A percentile compares a stretch with the other conserved stretches of the same genome.
Conservation (phyloP, 2,113 vertebrate species). For the Festucalex cinctus region DNA sequence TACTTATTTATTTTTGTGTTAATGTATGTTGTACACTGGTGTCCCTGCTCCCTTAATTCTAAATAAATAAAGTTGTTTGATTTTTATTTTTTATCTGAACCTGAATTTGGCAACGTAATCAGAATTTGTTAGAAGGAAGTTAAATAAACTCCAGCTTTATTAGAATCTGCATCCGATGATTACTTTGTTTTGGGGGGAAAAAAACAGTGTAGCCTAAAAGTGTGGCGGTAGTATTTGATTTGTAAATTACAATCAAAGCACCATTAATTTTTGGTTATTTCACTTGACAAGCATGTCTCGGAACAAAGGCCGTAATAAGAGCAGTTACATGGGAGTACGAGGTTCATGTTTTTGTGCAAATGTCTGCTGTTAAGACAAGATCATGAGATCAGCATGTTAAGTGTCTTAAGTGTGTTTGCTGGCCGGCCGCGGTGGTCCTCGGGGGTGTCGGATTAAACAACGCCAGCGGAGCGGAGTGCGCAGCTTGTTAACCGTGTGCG, state of each 20-base stretch:
- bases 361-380: slow-evolving; percentile 30
- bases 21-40: not conserved
- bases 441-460: slow-evolving; percentile 33
- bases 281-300: not conserved
- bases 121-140: too few relatives aligned
- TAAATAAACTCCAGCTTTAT: not conserved
- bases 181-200: not conserved
- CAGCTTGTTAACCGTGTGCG: slow-evolving; percentile 16
- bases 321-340: not conserved
- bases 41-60: not conserved
- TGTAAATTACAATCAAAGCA: not conserved
- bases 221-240: not conserved
- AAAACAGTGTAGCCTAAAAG: not conserved
- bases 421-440: slow-evolving; percentile 13
- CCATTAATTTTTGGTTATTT: not conserved
- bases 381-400: slow-evolving; percentile 37
- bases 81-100: not conserved
- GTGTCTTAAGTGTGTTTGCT: slow-evolving; percentile 36
- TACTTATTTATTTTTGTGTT: too few relatives aligned
- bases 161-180: not conserved
- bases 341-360: slow-evolving; percentile 12
- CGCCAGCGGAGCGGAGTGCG: slow-evolving; percentile 22
- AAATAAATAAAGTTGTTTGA: not conserved
- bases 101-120: not conserved
- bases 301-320: not conserved